Conservation (phyloP, 2,797 vertebrate species). For the Chelon labrosus region DNA sequence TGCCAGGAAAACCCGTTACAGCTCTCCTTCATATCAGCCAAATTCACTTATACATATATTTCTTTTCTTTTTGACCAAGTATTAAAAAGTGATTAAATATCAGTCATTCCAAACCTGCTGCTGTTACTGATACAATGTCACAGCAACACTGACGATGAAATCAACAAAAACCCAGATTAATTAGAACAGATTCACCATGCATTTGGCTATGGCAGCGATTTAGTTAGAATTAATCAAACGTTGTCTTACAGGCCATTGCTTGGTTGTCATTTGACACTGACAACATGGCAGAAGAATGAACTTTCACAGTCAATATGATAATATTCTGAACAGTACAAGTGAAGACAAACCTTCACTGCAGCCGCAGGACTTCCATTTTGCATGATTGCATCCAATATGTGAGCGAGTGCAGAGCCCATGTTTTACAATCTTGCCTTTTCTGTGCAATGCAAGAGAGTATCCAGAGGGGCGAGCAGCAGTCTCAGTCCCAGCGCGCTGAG, state of each 20-base stretch:
- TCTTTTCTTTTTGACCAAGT: background rate
- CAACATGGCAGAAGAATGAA: background rate
- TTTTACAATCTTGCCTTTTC: constrained; percentile 24
- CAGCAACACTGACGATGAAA: background rate
- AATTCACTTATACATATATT: background rate
- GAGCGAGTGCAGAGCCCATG: constrained; percentile 12
- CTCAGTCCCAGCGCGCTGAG: constrained; percentile 52
- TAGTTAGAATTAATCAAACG: too few species aligned
- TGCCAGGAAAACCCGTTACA: too few species aligned
- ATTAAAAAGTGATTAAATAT: background rate
- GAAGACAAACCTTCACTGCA: background rate
- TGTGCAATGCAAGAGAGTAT: constrained; percentile 32
- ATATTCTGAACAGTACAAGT: background rate
- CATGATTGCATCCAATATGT: constrained; percentile 16
- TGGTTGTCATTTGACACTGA: background rate
- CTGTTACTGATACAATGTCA: background rate
- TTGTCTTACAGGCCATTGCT: too few species aligned
- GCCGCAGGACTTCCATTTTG: constrained; percentile 6
- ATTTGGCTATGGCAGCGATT: background rate
- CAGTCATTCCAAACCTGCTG: background rate
- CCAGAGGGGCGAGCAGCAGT: constrained; percentile 40
- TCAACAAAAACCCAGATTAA: background rate
- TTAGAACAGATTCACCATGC: background rate
- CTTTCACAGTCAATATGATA: background rate
- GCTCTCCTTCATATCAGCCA: background rate